These are phyloP conservation scores for Diadophis punctatus DNA, from an alignment of 2,113 vertebrate species.

Conservation along the genomic window DNA sequence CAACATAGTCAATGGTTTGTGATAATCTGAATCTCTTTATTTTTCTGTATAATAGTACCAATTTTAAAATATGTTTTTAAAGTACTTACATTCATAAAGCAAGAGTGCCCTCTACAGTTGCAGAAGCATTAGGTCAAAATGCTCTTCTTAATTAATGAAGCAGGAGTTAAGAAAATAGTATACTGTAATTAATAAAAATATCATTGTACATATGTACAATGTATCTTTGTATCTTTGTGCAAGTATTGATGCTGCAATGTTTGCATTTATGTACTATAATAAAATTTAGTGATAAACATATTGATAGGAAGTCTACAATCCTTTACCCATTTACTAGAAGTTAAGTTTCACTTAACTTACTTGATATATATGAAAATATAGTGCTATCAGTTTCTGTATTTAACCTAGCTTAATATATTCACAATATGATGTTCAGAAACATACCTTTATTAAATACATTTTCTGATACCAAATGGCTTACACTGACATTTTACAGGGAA, in stretches of 20 bases:
- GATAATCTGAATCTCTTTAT: not conserved
- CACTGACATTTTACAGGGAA: not conserved
- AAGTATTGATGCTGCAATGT: not conserved
- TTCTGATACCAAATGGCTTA: not conserved
- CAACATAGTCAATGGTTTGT: not conserved
- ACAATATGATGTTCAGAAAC: not conserved
- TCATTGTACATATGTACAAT: not conserved
- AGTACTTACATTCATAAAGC: constrained; percentile 41
- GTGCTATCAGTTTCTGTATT: not conserved
- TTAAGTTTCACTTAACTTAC: not conserved
- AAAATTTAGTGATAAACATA: not conserved
- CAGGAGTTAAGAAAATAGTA: not conserved
- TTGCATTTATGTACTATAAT: not conserved
- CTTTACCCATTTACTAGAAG: not conserved
- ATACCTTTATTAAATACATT: not conserved
- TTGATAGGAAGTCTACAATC: not conserved
- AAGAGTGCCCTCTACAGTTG: constrained; percentile 57
- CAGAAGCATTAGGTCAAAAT: not conserved
- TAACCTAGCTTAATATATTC: not conserved
- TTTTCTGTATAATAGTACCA: not conserved
- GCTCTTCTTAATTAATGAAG: not conserved
- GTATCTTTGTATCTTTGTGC: not conserved
- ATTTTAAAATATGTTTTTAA: not conserved
- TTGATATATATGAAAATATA: not conserved
- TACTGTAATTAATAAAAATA: not conserved